A percentile compares a stretch with the other conserved stretches of the same genome.
phyloP scores from a whole-genome alignment of 2,113 vertebrate species.

The Epinephelus lanceolatus region DNA sequence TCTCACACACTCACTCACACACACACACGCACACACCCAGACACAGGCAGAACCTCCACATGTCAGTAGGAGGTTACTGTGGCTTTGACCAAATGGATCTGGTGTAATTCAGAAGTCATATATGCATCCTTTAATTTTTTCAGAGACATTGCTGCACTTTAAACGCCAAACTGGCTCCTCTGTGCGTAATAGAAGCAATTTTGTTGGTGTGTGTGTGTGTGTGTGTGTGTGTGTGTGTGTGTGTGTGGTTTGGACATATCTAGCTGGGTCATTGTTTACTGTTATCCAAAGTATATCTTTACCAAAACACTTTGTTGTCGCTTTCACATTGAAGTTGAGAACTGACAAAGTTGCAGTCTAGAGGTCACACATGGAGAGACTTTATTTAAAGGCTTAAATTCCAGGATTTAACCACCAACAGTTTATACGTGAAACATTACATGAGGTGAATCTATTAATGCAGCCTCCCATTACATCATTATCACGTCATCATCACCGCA shows the following conservation, averaged over 20 bases:
- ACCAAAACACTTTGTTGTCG: background rate
- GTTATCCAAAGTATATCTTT: background rate
- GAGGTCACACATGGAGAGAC: background rate
- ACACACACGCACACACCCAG: background rate
- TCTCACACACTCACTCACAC: too few relatives aligned
- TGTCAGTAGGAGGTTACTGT: conserved; percentile 36
- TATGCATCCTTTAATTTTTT: conserved; percentile 8
- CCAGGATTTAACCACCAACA: background rate
- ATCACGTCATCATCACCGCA: conserved; percentile 42
- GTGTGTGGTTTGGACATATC: background rate
- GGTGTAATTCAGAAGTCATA: conserved; percentile 14
- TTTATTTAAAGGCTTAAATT: background rate
- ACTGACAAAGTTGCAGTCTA: background rate
- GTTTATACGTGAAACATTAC: background rate
- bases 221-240: background rate
- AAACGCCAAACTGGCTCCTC: background rate
- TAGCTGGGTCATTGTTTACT: background rate
- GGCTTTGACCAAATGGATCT: conserved; percentile 40
- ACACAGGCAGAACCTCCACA: conserved; percentile 25
- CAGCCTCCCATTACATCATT: conserved; percentile 41
- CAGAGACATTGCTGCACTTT: background rate
- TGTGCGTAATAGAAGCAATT: background rate
- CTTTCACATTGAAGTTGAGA: background rate
- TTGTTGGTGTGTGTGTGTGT: too few relatives aligned
- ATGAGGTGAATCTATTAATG: conserved; percentile 25